These are phyloP conservation scores for Tenthredo livida DNA, from an alignment of 2,888 invertebrate species.

Conservation along the genomic window DNA sequence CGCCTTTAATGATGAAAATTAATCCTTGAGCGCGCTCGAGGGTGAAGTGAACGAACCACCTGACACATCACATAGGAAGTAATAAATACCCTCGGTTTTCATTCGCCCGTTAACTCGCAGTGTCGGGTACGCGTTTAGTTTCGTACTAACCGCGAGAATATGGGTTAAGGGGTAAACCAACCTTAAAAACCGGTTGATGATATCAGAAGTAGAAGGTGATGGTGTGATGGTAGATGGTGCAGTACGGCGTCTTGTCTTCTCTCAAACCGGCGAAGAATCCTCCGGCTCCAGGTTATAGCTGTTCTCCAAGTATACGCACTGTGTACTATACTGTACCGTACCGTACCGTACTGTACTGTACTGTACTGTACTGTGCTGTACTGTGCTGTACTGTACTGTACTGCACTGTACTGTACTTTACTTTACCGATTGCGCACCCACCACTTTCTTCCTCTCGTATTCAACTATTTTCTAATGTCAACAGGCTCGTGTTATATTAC, in stretches of 20 bases:
- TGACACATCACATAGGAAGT: background rate
- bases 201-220: slow-evolving; percentile 26
- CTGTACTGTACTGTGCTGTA: background rate
- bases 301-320: background rate
- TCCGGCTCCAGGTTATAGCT: slow-evolving; percentile 9
- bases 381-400: background rate
- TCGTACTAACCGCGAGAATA: slow-evolving; percentile 32
- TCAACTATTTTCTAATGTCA: background rate
- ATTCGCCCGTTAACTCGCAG: background rate
- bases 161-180: slow-evolving; percentile 51
- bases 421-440: background rate
- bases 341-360: background rate
- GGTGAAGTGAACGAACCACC: background rate
- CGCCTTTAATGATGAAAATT: background rate
- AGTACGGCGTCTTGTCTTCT: background rate
- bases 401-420: background rate
- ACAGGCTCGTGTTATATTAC: background rate
- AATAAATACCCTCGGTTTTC: slow-evolving; percentile 1
- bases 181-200: slow-evolving; percentile 52
- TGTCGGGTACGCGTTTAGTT: background rate
- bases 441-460: background rate
- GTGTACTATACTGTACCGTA: background rate
- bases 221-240: background rate
- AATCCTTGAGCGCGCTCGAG: background rate
- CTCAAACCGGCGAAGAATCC: background rate